Evolutionary conservation across 2,113 vertebrate species (phyloP).

Genomic region (Antigone vipio): DNA sequence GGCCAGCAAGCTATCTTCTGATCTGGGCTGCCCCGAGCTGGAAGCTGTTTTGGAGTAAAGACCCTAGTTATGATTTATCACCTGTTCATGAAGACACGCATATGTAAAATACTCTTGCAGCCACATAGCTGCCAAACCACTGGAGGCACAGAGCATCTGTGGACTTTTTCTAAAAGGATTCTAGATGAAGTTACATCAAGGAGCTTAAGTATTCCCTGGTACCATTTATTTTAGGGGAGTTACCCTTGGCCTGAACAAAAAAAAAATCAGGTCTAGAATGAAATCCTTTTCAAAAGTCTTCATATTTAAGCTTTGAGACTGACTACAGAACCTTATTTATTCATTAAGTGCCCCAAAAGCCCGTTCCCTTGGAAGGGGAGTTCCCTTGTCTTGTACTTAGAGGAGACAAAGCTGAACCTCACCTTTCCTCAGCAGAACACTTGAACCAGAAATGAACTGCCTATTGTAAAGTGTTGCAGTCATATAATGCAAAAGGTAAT

Average conservation of each 20-base stretch:
- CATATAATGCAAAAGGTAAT: background rate
- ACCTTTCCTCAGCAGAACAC: background rate
- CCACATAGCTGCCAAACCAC: background rate
- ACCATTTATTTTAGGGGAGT: background rate
- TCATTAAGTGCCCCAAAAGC: background rate
- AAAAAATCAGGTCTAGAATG: background rate
- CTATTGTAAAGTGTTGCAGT: fast-evolving
- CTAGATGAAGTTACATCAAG: background rate
- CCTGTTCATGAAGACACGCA: background rate
- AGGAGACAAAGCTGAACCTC: background rate
- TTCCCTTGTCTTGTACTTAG: background rate
- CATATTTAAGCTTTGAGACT: background rate
- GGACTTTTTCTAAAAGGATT: background rate
- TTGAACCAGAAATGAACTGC: background rate
- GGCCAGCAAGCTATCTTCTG: background rate
- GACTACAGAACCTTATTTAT: background rate
- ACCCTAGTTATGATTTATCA: background rate
- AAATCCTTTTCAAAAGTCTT: background rate
- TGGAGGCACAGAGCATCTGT: background rate
- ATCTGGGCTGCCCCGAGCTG: background rate
- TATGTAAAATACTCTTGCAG: background rate
- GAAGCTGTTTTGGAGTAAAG: background rate
- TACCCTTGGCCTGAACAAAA: background rate
- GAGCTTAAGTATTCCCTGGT: background rate
- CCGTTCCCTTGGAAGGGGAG: background rate